Conservation (phyloP, 2,888 invertebrate genomes). For the Dynastes maya region DNA sequence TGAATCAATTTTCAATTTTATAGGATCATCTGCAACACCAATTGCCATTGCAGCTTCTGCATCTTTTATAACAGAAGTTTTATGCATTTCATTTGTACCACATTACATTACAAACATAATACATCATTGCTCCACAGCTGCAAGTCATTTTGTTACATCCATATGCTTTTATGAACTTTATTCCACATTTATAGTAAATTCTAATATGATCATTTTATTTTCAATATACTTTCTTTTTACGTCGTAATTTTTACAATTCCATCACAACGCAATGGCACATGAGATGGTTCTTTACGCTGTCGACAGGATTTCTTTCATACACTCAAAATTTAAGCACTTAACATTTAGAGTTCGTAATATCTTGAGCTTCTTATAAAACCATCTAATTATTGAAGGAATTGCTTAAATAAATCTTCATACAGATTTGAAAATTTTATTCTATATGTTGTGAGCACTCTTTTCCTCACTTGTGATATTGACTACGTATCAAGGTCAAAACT, state of each 20-base stretch:
- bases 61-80: too few relatives aligned
- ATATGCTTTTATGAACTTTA: constrained; percentile 72
- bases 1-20: too few relatives aligned
- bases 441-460: too few relatives aligned
- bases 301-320: constrained; percentile 74
- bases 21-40: too few relatives aligned
- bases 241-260: constrained; percentile 71
- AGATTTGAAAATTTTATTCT: too few relatives aligned
- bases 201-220: constrained; percentile 72
- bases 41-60: too few relatives aligned
- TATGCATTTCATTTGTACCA: too few relatives aligned
- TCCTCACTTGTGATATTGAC: too few relatives aligned
- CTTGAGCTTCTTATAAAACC: too few relatives aligned
- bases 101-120: constrained; percentile 72
- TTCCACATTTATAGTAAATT: constrained; percentile 70
- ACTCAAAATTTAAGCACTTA: constrained; percentile 73
- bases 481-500: too few relatives aligned
- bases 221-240: constrained; percentile 72
- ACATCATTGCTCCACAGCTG: constrained; percentile 73
- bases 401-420: too few relatives aligned
- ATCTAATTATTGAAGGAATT: too few relatives aligned
- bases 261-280: constrained; percentile 72
- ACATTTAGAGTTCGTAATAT: constrained; percentile 56
- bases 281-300: constrained; percentile 72
- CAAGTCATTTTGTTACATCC: constrained; percentile 77